A percentile compares a stretch with the other conserved stretches of the same genome.
Conservation (phyloP, 2,113 vertebrate genomes). For the Vimba vimba region DNA sequence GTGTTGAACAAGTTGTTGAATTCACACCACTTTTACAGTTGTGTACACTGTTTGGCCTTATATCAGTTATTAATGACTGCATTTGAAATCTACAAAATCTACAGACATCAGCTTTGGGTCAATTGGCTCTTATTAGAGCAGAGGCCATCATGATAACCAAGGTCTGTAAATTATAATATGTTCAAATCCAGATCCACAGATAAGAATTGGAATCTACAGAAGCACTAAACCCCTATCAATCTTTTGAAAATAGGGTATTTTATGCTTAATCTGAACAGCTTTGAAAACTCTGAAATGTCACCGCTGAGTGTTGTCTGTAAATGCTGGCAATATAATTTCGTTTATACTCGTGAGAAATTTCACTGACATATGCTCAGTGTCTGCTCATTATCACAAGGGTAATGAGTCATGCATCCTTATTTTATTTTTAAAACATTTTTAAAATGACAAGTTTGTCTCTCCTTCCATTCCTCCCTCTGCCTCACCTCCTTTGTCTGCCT, state of each 20-base stretch:
- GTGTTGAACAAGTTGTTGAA: background rate
- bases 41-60: background rate
- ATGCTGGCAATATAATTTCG: background rate
- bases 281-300: background rate
- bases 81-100: background rate
- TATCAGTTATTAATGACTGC: too few relatives aligned
- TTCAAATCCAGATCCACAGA: background rate
- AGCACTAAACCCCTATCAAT: background rate
- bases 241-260: background rate
- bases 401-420: slow-evolving; percentile 7
- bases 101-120: background rate
- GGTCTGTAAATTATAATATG: background rate
- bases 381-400: background rate
- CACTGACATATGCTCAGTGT: slow-evolving; percentile 9
- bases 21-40: background rate
- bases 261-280: background rate
- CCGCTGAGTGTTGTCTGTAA: background rate
- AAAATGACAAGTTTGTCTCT: slow-evolving; percentile 10
- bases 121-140: background rate
- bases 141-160: background rate
- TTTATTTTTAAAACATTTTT: slow-evolving; percentile 1
- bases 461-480: background rate
- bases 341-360: background rate
- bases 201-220: background rate
- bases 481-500: background rate